Evolutionary conservation across 2,888 invertebrate species (phyloP).

Genomic region (Elegia similella): DNA sequence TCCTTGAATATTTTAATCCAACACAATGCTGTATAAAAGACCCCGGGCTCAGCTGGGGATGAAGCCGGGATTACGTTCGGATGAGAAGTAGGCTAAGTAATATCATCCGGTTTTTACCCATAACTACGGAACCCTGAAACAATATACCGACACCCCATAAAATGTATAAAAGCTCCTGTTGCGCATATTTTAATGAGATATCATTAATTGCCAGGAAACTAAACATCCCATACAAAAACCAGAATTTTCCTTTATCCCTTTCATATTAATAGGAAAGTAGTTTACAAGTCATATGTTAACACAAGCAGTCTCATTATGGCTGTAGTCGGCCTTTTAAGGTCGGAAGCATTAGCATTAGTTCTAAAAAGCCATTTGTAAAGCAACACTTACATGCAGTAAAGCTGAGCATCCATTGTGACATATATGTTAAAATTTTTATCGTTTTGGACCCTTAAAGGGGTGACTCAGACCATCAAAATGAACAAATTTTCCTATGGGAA

Average conservation of each 20-base stretch:
- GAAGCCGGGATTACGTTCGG: no score
- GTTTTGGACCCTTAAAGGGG: no score
- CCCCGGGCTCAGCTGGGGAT: no score
- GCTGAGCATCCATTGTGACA: no score
- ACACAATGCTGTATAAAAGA: no score
- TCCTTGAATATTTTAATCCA: no score
- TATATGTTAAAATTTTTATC: no score
- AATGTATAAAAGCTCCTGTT: neutral
- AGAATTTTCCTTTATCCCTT: neutral
- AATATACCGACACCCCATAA: neutral
- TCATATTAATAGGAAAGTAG: neutral
- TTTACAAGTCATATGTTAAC: neutral
- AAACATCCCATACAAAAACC: neutral
- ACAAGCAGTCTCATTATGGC: neutral
- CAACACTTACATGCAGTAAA: neutral
- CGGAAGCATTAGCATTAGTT: neutral
- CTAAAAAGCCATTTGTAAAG: neutral
- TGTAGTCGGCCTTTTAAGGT: neutral
- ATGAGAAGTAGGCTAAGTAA: no score
- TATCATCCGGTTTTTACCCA: no score
- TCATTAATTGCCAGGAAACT: neutral
- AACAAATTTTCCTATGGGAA: no score
- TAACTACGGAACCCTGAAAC: neutral
- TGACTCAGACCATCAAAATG: no score
- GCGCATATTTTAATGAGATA: neutral